Evolutionary conservation across 2,797 vertebrate species (phyloP).

Genomic region (Hypotaenidia okinawae): DNA sequence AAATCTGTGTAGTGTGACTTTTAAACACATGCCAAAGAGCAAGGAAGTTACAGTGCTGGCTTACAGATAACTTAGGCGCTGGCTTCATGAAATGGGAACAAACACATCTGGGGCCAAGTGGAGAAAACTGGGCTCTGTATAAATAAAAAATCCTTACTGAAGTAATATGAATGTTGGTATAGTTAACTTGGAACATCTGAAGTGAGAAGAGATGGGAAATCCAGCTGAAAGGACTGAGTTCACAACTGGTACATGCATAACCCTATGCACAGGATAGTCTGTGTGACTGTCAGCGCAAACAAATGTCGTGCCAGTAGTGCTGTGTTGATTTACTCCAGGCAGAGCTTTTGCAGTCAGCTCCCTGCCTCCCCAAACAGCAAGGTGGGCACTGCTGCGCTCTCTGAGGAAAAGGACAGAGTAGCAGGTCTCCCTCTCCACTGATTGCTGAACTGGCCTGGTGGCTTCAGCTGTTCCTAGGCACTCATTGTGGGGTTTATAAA

Average conservation of each 20-base stretch:
- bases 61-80: slow-evolving; percentile 65
- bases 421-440: background rate
- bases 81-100: slow-evolving; percentile 69
- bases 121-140: background rate
- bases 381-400: background rate
- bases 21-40: slow-evolving; percentile 48
- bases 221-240: background rate
- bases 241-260: background rate
- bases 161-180: slow-evolving; percentile 29
- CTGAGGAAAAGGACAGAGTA: background rate
- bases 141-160: background rate
- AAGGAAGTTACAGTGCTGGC: slow-evolving; percentile 58
- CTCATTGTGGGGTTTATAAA: background rate
- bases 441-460: background rate
- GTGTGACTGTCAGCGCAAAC: background rate
- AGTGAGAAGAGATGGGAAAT: slow-evolving; percentile 28
- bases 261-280: background rate
- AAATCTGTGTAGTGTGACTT: slow-evolving; percentile 65
- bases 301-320: accelerated
- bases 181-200: slow-evolving; percentile 29
- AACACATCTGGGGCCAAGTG: slow-evolving; percentile 36
- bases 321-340: background rate
- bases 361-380: background rate
- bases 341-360: background rate
- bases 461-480: background rate